A percentile compares a stretch with the other conserved stretches of the same genome.
phyloP scores from a whole-genome alignment of 2,113 vertebrate genomes.

The Ovibos moschatus region DNA sequence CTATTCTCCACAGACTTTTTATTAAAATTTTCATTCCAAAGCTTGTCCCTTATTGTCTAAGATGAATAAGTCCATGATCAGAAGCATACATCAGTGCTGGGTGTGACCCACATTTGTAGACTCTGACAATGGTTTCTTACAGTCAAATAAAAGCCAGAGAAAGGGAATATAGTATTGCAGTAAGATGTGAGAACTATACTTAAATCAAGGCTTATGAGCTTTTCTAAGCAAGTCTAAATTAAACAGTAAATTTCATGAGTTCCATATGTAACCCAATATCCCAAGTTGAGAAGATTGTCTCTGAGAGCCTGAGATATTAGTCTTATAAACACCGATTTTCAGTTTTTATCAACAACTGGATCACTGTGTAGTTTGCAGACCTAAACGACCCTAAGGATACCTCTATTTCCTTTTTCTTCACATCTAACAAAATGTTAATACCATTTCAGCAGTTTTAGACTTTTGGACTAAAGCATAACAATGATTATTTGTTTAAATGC shows the following conservation, averaged over 20 bases:
- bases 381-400: background rate
- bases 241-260: background rate
- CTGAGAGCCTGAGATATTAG: background rate
- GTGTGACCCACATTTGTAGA: background rate
- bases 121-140: background rate
- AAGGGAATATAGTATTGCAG: background rate
- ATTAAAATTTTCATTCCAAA: background rate
- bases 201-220: background rate
- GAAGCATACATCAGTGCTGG: background rate
- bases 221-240: background rate
- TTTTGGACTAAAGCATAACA: background rate
- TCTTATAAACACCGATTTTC: background rate
- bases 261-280: background rate
- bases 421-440: background rate
- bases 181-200: background rate
- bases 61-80: background rate
- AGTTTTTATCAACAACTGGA: background rate
- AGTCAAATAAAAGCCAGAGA: background rate
- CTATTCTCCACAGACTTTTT: background rate
- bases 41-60: background rate
- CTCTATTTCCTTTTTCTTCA: background rate
- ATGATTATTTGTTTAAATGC: background rate
- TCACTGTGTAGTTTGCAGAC: background rate
- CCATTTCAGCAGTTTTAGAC: background rate
- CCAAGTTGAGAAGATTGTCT: background rate